Evolutionary conservation across 2,113 vertebrate species (phyloP), one percentile per base, ranked within the genome.

Genomic region (Telmatochromis brichardi): DNA sequence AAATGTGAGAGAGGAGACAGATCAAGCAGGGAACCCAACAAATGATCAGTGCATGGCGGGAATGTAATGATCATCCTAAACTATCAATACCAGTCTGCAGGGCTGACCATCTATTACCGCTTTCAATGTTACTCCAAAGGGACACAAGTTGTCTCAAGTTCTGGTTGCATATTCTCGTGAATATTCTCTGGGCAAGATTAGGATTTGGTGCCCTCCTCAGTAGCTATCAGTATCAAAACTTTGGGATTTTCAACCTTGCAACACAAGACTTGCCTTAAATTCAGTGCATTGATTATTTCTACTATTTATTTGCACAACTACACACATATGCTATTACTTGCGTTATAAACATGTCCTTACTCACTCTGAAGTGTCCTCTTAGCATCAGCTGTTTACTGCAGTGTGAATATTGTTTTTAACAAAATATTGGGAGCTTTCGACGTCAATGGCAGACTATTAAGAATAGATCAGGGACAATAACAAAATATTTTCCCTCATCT

Each of bases 1-100:
- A 89, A 94, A 93, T 23, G 71, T 55, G 54, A 85, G 87, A 92
- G 83, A 92, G 55, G 65, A 88, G 86, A 60, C 54, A 83, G 81
- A 92, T 94, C 90, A 94, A 92, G 88, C 82, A 88, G 82, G 63
- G 57, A 88, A 87, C 26, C 83, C 80, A 83, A 76, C 65, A 84
- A 73, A 86, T 83, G 89, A 92, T 91, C 89, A 47, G 57, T 63
- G 51, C 82, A 60, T 37, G 31, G 60, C n/a, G 60, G 87, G 53
- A 87, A 86, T 68, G 47, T 51, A 88, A 84, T 83, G 35, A 82
- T 71, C 84, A 68, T 50, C 84, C 71, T 73, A 23, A 90, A 82
- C 86, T 80, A 82, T 89, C 81, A 47, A 78, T 79, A 83, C 26
- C 9, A 82, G 71, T 84, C 80, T 63, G 80, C 12, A 47, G 31